Conservation (phyloP, 2,113 vertebrate genomes). For the Lycocorax pyrrhopterus region DNA sequence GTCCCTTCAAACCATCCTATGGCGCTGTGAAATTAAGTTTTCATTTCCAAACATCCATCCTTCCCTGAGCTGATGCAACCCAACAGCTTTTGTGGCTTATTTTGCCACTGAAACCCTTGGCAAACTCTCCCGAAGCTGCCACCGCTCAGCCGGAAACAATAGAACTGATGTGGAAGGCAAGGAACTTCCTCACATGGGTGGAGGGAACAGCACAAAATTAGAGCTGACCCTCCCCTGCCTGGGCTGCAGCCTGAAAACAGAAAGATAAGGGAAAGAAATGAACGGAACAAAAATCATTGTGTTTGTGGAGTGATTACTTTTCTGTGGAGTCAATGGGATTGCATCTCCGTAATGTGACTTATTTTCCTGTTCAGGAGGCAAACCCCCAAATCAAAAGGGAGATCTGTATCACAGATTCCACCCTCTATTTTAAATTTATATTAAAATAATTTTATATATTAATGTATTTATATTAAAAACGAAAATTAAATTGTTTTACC, state of each 20-base stretch:
- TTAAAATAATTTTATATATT: neutral
- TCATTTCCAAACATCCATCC: neutral
- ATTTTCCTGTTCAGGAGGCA: neutral
- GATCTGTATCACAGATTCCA: neutral
- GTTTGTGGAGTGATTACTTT: neutral
- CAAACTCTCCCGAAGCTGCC: neutral
- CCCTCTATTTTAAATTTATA: neutral
- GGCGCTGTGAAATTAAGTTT: neutral
- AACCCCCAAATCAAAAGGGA: neutral
- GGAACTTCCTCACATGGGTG: slow-evolving; percentile 43
- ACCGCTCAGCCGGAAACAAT: neutral
- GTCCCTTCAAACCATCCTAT: neutral
- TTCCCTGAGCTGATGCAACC: neutral
- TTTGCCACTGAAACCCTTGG: neutral
- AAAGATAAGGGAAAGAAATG: slow-evolving; percentile 6
- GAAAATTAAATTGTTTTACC: neutral
- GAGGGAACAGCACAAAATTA: neutral
- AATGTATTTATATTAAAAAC: neutral
- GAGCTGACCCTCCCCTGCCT: neutral
- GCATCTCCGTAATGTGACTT: neutral
- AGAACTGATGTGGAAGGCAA: neutral
- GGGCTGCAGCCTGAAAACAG: neutral
- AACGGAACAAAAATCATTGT: neutral
- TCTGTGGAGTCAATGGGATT: neutral
- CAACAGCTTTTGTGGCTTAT: neutral